phyloP scores from a whole-genome alignment of 2,797 vertebrate species.

The Avahi laniger region DNA sequence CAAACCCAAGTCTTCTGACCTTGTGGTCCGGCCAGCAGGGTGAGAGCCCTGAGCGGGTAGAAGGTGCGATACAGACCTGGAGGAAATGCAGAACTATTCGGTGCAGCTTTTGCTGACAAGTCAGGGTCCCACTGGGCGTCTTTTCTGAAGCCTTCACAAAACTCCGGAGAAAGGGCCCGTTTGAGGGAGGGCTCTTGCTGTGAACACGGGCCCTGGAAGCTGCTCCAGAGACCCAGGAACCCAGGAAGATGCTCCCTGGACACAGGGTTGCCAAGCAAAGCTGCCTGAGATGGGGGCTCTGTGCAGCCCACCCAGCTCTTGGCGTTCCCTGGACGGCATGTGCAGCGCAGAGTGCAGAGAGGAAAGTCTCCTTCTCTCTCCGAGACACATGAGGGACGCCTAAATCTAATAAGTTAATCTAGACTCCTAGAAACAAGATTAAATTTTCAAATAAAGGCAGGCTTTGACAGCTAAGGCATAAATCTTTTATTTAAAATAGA shows the following conservation, averaged over 20 bases:
- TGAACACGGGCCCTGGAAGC: not conserved
- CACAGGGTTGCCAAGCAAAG: slow-evolving; percentile 45
- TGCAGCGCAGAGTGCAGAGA: not conserved
- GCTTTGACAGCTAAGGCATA: slow-evolving; percentile 85
- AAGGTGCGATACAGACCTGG: accelerated
- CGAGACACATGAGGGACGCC: slow-evolving; percentile 73
- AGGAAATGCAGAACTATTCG: no score
- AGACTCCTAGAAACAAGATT: slow-evolving; percentile 86
- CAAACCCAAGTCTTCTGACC: not conserved
- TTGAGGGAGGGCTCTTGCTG: not conserved
- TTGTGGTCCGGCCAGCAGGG: not conserved
- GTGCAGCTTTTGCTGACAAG: not conserved
- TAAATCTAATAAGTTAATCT: slow-evolving; percentile 88
- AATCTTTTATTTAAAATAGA: slow-evolving; percentile 88
- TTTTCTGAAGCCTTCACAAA: not conserved
- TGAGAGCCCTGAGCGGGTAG: accelerated
- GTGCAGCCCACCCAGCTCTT: slow-evolving; percentile 28
- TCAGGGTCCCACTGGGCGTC: not conserved
- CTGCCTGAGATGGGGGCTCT: slow-evolving; percentile 4
- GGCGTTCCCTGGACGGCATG: not conserved
- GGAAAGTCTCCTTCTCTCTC: slow-evolving; percentile 73
- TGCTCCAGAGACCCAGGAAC: not conserved
- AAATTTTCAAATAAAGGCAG: slow-evolving; percentile 86
- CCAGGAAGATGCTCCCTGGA: slow-evolving; percentile 34
- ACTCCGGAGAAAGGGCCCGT: slow-evolving; percentile 6